phyloP scores from a whole-genome alignment of 2,113 vertebrate species.

The Mesembrinibis cayennensis region DNA sequence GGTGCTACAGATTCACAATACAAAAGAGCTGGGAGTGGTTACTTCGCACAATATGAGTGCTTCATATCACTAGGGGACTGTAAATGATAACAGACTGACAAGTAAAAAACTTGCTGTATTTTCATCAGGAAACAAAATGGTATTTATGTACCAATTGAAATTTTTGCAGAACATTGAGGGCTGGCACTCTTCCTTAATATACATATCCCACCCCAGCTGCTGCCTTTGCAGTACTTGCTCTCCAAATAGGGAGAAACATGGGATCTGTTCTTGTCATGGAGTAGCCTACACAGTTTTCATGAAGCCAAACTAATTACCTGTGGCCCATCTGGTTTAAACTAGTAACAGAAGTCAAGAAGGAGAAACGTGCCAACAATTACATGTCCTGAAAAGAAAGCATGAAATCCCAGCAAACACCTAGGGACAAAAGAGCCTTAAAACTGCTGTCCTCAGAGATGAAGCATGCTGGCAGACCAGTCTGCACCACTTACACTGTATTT shows the following conservation, averaged over 20 bases:
- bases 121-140: neutral
- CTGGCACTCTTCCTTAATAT: neutral
- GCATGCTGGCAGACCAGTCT: neutral
- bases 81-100: neutral
- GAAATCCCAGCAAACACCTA: neutral
- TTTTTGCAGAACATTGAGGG: neutral
- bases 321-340: conserved; percentile 27
- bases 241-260: neutral
- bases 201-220: conserved; percentile 12
- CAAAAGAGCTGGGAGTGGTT: neutral
- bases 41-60: neutral
- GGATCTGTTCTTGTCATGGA: neutral
- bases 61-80: neutral
- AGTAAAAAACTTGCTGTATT: conserved; percentile 2
- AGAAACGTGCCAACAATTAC: neutral
- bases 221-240: neutral
- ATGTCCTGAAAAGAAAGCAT: neutral
- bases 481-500: neutral
- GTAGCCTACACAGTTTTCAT: neutral
- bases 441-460: neutral
- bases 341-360: conserved; percentile 4
- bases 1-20: neutral
- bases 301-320: conserved; percentile 50
- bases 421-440: neutral
- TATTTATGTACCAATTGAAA: neutral